A percentile compares a stretch with the other conserved stretches of the same genome.
Evolutionary conservation across 2,888 invertebrate species (phyloP).

Genomic region (Campoletis raptor): DNA sequence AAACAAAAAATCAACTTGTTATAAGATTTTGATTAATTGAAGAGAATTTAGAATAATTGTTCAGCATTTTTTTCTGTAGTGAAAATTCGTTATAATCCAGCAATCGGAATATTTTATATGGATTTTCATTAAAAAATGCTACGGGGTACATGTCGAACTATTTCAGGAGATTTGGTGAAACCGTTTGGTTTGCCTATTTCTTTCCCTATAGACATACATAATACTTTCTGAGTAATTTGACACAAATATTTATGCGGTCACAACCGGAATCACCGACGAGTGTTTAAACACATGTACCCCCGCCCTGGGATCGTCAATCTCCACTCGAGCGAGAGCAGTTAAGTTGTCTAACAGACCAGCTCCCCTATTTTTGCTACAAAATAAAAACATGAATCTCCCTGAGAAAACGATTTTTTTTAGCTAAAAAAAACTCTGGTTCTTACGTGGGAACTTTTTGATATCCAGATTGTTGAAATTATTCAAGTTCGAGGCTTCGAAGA

Average conservation of each 20-base stretch:
- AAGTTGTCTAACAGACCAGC: conserved; percentile 63
- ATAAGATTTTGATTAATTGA: not conserved
- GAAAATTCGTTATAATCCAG: not conserved
- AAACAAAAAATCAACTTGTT: not conserved
- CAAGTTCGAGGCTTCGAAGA: not conserved
- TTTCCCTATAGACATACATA: conserved; percentile 31
- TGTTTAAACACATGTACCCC: conserved; percentile 71
- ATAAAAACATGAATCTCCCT: conserved; percentile 9
- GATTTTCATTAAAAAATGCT: not conserved
- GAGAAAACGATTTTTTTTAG: not conserved
- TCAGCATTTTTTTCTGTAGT: not conserved
- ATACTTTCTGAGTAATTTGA: conserved; percentile 70
- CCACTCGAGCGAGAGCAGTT: conserved; percentile 55
- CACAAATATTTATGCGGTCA: conserved; percentile 74
- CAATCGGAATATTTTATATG: not conserved
- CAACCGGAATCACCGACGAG: conserved; percentile 65
- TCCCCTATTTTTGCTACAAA: conserved; percentile 40
- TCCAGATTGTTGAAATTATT: not conserved
- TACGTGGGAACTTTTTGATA: not conserved
- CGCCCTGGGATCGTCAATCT: conserved; percentile 34
- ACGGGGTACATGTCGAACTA: conserved; percentile 11
- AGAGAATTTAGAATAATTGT: not conserved
- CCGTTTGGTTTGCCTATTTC: conserved; percentile 6
- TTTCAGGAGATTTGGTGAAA: conserved; percentile 27
- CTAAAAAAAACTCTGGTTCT: not conserved